phyloP scores from a whole-genome alignment of 35 echinoderm and acorn worm genomes.

The Stichopus chloronotus region DNA sequence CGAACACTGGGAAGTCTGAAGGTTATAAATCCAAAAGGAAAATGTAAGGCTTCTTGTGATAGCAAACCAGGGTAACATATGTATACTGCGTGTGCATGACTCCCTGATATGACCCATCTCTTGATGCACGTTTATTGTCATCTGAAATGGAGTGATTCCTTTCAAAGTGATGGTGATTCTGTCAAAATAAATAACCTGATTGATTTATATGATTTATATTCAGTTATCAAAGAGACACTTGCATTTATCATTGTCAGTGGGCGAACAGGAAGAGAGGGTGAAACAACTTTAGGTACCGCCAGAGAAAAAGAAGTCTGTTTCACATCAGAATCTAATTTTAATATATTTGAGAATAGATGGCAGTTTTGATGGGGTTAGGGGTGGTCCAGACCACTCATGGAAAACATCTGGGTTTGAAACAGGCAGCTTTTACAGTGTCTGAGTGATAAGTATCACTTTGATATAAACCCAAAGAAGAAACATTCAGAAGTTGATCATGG shows the following conservation, averaged over 20 bases:
- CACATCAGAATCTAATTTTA: not conserved
- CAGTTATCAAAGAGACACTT: not conserved
- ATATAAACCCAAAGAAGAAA: too few species aligned
- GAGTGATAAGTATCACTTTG: not conserved
- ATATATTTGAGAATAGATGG: not conserved
- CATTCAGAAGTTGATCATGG: too few species aligned
- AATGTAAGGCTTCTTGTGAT: too few species aligned
- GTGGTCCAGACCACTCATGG: not conserved
- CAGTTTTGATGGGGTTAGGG: not conserved
- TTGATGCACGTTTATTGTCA: not conserved
- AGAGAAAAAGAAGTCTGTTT: not conserved
- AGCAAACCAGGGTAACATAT: too few species aligned
- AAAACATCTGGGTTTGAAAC: not conserved
- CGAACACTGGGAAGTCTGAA: too few species aligned
- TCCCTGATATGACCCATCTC: too few species aligned
- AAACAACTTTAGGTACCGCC: not conserved
- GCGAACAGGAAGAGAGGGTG: too few species aligned
- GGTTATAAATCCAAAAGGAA: too few species aligned
- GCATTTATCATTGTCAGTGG: not conserved
- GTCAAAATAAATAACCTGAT: slow-evolving; percentile 1
- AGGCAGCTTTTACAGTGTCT: not conserved
- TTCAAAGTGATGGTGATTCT: not conserved
- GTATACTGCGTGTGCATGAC: too few species aligned
- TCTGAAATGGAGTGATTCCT: not conserved
- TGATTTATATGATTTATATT: not conserved